Conservation (phyloP, 2,888 invertebrate species). For the Leptinotarsa rubiginosa region DNA sequence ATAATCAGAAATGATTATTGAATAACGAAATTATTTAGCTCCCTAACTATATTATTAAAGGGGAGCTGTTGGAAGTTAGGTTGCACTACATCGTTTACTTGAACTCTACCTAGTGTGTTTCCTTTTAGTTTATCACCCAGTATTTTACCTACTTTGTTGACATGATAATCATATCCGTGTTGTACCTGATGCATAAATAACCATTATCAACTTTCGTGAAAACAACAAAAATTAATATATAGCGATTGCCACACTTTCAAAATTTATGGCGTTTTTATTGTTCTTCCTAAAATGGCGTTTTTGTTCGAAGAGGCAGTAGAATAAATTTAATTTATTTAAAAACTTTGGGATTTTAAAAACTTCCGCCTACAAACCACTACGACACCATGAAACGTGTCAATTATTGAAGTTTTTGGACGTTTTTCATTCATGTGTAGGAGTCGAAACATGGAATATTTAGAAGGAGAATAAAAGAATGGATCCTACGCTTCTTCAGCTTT, state of each 20-base stretch:
- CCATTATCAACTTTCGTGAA: background rate
- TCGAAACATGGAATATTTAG: background rate
- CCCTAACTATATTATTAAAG: no score
- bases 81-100: no score
- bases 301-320: background rate
- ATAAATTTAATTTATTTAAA: background rate
- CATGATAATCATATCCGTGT: no score
- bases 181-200: background rate
- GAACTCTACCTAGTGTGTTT: no score
- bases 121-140: no score
- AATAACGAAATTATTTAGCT: no score
- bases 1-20: no score
- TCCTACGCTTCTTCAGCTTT: background rate
- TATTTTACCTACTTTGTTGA: no score
- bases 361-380: background rate
- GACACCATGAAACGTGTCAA: background rate
- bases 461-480: background rate
- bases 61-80: no score
- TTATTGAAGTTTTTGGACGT: constrained; percentile 2
- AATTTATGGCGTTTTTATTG: constrained; percentile 1
- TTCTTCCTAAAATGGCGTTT: background rate
- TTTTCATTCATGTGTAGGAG: constrained; percentile 7
- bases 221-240: background rate
- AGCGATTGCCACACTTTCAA: background rate
- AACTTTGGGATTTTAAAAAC: background rate